Conservation (phyloP, 2,888 invertebrate genomes). For the Drosophila mettleri region DNA sequence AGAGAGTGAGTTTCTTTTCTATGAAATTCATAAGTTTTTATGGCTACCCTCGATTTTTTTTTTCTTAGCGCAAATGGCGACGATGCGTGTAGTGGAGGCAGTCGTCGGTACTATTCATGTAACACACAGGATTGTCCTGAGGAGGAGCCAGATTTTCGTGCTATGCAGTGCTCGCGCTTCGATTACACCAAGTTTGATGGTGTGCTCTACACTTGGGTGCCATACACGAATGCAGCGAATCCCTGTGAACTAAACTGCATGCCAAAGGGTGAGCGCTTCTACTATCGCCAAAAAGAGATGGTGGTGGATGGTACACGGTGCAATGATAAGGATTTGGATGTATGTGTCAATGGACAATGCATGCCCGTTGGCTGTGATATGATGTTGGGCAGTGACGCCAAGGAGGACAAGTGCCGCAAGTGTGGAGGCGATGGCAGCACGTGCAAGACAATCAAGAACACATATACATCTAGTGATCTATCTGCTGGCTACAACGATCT, state of each 20-base stretch:
- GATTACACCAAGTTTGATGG: constrained; percentile 93
- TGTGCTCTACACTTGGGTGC: constrained; percentile 93
- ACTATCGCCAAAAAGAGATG: constrained; percentile 92
- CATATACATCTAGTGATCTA: constrained; percentile 90
- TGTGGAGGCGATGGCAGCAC: constrained; percentile 96
- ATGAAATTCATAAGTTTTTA: neutral
- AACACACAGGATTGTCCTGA: constrained; percentile 95
- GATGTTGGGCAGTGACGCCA: constrained; percentile 94
- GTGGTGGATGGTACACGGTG: constrained; percentile 94
- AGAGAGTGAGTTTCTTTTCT: constrained; percentile 85
- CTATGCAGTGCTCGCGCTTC: constrained; percentile 95
- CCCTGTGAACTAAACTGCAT: constrained; percentile 98
- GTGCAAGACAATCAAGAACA: constrained; percentile 91
- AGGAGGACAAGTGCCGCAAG: constrained; percentile 95
- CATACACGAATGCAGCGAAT: constrained; percentile 94
- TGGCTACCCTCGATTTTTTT: constrained; percentile 3
- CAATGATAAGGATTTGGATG: constrained; percentile 92
- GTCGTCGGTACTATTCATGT: constrained; percentile 94
- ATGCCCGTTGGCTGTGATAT: constrained; percentile 97
- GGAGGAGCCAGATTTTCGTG: constrained; percentile 91
- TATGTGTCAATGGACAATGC: constrained; percentile 97
- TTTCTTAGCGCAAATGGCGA: constrained; percentile 87
- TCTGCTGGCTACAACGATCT: constrained; percentile 96
- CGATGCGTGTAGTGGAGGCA: constrained; percentile 90
- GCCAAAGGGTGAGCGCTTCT: constrained; percentile 96